phyloP scores from a whole-genome alignment of 2,113 vertebrate genomes.

The Hydrolagus affinis region DNA sequence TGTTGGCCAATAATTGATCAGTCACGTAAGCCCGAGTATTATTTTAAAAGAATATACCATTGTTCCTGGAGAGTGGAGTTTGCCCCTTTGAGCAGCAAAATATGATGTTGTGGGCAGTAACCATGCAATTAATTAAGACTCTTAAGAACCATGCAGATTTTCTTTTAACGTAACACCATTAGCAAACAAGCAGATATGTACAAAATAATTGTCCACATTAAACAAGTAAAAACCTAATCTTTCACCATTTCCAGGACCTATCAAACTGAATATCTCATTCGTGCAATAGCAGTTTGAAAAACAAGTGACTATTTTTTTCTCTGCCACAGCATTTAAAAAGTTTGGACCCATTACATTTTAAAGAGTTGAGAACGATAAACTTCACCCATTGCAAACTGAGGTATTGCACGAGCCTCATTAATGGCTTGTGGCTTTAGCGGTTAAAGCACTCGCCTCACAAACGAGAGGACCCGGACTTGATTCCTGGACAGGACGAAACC shows the following conservation, averaged over 20 bases:
- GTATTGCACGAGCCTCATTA: neutral
- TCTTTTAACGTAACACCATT: neutral
- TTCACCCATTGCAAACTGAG: neutral
- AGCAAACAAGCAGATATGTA: neutral
- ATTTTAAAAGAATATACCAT: slow-evolving; percentile 1
- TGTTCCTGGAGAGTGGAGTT: neutral
- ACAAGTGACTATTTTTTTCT: neutral
- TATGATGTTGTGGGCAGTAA: neutral
- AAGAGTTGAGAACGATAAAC: neutral
- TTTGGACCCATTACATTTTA: neutral
- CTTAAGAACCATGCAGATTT: neutral
- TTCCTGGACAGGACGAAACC: too few species aligned
- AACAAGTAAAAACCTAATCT: neutral
- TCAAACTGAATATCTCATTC: neutral
- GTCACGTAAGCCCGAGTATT: neutral
- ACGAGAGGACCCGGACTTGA: too few species aligned
- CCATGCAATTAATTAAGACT: neutral
- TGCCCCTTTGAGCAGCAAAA: neutral
- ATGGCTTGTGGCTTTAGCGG: too few species aligned
- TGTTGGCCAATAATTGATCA: neutral
- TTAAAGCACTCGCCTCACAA: too few species aligned
- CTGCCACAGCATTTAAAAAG: neutral
- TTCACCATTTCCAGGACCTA: neutral
- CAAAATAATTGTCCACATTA: neutral
- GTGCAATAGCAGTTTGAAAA: neutral